These are phyloP conservation scores for Drosophila suzukii DNA, from an alignment of 1,140 invertebrate genomes.

Conservation along the genomic window DNA sequence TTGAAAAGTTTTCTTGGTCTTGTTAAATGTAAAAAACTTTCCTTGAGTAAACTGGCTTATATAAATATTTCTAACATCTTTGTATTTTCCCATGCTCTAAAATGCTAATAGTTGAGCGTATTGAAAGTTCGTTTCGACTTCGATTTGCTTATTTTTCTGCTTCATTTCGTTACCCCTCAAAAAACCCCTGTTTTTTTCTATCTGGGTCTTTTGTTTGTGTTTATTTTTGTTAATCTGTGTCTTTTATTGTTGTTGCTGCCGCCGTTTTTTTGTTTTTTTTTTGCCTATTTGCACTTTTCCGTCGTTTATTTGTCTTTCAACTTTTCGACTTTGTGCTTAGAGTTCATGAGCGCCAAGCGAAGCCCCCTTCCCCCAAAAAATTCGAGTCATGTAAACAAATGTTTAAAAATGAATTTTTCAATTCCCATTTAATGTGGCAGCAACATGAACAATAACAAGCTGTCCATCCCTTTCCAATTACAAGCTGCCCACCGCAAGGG, in stretches of 20 bases:
- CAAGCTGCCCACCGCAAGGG: slow-evolving; percentile 20
- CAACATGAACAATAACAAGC: slow-evolving; percentile 51
- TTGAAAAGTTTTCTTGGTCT: too few relatives aligned
- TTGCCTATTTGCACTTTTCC: slow-evolving; percentile 69
- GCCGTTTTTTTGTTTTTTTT: slow-evolving; percentile 15
- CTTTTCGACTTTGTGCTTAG: slow-evolving; percentile 73
- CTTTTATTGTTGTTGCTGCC: slow-evolving; percentile 32
- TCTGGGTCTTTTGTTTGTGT: slow-evolving; percentile 42
- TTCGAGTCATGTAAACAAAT: slow-evolving; percentile 61
- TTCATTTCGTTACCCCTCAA: slow-evolving; percentile 16
- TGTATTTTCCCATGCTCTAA: slow-evolving; percentile 1
- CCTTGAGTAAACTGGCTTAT: too few relatives aligned
- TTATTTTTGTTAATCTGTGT: slow-evolving; percentile 55
- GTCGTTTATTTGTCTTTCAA: slow-evolving; percentile 76
- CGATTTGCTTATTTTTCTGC: slow-evolving; percentile 14
- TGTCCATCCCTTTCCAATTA: slow-evolving; percentile 18
- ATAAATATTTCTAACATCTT: too few relatives aligned
- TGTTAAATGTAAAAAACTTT: too few relatives aligned
- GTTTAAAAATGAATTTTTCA: slow-evolving; percentile 79
- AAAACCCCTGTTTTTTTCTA: slow-evolving; percentile 9
- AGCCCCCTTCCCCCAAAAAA: not conserved
- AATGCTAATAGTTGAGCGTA: too few relatives aligned
- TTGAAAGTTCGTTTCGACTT: not conserved
- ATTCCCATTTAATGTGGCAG: slow-evolving; percentile 65
- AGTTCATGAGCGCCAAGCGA: slow-evolving; percentile 57